Percentiles rank a stretch among this genome's conserved stretches.
phyloP scores from a whole-genome alignment of 2,888 invertebrate species.

The Dysmachus trigonus region DNA sequence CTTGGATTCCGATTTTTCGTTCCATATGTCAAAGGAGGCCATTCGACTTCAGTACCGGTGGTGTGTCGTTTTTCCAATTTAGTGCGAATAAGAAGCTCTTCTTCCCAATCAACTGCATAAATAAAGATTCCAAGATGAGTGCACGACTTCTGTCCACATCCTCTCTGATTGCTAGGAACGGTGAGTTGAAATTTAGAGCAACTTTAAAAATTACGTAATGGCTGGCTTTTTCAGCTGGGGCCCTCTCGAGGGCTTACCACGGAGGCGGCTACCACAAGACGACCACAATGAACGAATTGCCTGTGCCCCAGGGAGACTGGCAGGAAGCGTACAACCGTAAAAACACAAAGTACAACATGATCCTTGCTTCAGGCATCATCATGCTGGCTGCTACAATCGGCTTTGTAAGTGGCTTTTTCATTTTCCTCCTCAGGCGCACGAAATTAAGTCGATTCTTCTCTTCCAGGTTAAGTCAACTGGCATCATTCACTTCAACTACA shows the following conservation, averaged over 20 bases:
- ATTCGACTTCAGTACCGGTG: not conserved
- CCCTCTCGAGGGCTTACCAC: constrained; percentile 59
- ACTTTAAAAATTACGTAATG: constrained; percentile 43
- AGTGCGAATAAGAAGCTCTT: not conserved
- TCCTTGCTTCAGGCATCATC: constrained; percentile 70
- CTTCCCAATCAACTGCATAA: not conserved
- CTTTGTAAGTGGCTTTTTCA: constrained; percentile 55
- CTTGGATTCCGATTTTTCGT: not conserved
- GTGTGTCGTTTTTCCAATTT: not conserved
- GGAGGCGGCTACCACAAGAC: constrained; percentile 51
- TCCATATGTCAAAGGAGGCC: not conserved
- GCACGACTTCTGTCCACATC: not conserved
- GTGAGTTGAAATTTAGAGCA: not conserved
- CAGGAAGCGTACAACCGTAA: constrained; percentile 72
- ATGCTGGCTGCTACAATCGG: constrained; percentile 61
- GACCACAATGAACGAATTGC: constrained; percentile 77
- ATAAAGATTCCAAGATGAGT: not conserved
- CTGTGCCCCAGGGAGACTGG: constrained; percentile 82
- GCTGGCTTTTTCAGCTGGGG: constrained; percentile 54
- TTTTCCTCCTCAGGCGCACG: not conserved
- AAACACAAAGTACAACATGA: constrained; percentile 75
- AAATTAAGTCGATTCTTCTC: not conserved
- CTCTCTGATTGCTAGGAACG: constrained; percentile 11
- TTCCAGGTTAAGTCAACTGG: constrained; percentile 72
- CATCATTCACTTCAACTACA: constrained; percentile 71